Evolutionary conservation across 2,113 vertebrate species (phyloP).

Genomic region (Otolemur garnettii): DNA sequence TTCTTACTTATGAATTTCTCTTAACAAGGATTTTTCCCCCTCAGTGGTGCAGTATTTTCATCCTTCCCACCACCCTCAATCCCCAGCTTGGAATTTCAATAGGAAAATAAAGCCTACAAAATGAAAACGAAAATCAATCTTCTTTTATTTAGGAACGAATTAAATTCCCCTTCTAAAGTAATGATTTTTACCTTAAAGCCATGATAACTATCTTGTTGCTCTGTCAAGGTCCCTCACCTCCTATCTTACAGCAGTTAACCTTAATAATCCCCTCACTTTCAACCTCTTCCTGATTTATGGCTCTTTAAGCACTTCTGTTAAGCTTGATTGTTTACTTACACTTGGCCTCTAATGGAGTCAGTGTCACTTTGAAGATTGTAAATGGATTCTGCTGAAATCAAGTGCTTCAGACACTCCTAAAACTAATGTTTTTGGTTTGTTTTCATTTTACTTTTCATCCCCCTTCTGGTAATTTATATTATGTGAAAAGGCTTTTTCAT

Average conservation of each 20-base stretch:
- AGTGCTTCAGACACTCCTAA: constrained; percentile 71
- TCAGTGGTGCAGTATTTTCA: not conserved
- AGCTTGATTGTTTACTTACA: constrained; percentile 75
- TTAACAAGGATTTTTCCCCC: not conserved
- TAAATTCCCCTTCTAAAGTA: constrained; percentile 76
- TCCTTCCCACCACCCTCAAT: not conserved
- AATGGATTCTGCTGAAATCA: constrained; percentile 81
- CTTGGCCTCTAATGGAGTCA: constrained; percentile 73
- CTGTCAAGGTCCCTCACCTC: constrained; percentile 77
- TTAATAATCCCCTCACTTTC: constrained; percentile 82
- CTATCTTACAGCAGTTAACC: constrained; percentile 77
- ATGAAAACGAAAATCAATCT: constrained; percentile 78
- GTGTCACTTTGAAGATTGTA: constrained; percentile 79
- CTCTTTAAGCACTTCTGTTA: constrained; percentile 75
- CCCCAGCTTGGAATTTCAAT: constrained; percentile 51
- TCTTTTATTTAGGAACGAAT: constrained; percentile 83
- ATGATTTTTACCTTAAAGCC: constrained; percentile 84
- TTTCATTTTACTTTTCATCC: not conserved
- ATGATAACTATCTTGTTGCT: constrained; percentile 77
- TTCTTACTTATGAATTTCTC: constrained; percentile 11
- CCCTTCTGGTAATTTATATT: constrained; percentile 64
- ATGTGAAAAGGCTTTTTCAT: constrained; percentile 56
- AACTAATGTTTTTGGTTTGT: not conserved
- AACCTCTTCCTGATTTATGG: constrained; percentile 70
- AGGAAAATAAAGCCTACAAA: constrained; percentile 80